A percentile compares a stretch with the other conserved stretches of the same genome.
These are phyloP conservation scores for Apolygus lucorum DNA, from an alignment of 1,140 invertebrate species.

Conservation along the genomic window DNA sequence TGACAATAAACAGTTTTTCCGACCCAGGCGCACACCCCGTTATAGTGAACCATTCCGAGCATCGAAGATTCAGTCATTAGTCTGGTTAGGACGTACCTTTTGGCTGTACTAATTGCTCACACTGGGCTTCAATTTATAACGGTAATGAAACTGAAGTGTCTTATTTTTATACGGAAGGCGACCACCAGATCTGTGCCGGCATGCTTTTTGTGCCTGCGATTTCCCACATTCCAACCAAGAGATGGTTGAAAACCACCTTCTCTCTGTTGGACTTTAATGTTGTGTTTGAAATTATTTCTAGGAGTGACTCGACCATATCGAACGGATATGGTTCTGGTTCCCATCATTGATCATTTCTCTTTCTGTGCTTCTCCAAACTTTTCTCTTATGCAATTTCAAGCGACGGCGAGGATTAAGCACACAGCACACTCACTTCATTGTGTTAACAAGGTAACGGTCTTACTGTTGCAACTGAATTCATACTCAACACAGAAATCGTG, in stretches of 20 bases:
- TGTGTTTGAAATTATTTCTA: background rate
- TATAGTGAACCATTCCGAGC: no score
- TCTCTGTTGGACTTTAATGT: background rate
- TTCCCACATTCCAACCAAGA: no score
- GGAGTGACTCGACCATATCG: background rate
- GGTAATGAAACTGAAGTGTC: background rate
- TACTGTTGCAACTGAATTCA: no score
- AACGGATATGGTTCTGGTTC: background rate
- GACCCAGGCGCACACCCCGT: no score
- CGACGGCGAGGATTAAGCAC: background rate
- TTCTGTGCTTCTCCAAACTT: background rate
- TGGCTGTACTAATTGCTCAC: background rate
- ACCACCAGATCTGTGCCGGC: background rate
- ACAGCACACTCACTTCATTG: background rate
- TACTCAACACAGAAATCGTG: no score
- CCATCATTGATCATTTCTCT: background rate
- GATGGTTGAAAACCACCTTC: no score
- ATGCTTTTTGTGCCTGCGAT: background rate
- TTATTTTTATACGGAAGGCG: background rate
- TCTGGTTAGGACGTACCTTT: no score
- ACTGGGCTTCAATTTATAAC: background rate
- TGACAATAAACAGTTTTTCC: no score
- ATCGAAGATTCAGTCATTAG: no score
- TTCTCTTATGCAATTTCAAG: background rate
- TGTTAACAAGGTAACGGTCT: slow-evolving; percentile 3